A percentile compares a stretch with the other conserved stretches of the same genome.
These are phyloP conservation scores for Cygnus buccinator DNA, from an alignment of 2,113 vertebrate species.

Conservation along the genomic window DNA sequence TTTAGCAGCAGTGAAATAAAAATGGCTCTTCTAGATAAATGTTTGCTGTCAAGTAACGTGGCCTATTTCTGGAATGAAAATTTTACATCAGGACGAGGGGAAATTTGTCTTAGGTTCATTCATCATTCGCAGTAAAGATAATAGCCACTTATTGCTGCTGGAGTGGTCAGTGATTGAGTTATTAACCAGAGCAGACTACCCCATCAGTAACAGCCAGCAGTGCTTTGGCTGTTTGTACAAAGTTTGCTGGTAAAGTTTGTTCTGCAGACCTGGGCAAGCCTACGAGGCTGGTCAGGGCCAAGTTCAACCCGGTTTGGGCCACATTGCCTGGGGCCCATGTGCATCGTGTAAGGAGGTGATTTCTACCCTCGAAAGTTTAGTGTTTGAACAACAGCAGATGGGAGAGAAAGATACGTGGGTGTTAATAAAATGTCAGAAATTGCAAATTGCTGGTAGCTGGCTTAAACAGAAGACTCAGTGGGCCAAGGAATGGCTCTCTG, in stretches of 20 bases:
- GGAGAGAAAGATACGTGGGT: neutral
- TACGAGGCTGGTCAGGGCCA: neutral
- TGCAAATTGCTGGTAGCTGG: neutral
- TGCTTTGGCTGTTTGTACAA: neutral
- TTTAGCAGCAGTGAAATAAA: neutral
- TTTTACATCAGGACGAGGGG: neutral
- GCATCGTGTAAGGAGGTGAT: neutral
- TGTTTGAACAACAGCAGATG: neutral
- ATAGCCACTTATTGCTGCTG: neutral
- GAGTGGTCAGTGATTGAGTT: neutral
- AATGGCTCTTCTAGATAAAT: neutral
- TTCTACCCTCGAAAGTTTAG: neutral
- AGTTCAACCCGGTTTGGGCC: neutral
- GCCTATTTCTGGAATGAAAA: neutral
- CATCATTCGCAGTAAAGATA: neutral
- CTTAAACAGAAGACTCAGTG: neutral
- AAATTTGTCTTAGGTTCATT: neutral
- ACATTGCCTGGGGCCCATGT: fast-evolving
- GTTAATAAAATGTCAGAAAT: neutral
- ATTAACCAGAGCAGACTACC: neutral
- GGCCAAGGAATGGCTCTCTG: neutral
- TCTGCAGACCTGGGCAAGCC: neutral
- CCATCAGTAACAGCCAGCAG: neutral
- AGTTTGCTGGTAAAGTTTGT: neutral
- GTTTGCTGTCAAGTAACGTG: neutral